Percentiles rank a stretch among this genome's conserved stretches.
Conservation (phyloP, 2,113 vertebrate genomes). For the Scortum barcoo region DNA sequence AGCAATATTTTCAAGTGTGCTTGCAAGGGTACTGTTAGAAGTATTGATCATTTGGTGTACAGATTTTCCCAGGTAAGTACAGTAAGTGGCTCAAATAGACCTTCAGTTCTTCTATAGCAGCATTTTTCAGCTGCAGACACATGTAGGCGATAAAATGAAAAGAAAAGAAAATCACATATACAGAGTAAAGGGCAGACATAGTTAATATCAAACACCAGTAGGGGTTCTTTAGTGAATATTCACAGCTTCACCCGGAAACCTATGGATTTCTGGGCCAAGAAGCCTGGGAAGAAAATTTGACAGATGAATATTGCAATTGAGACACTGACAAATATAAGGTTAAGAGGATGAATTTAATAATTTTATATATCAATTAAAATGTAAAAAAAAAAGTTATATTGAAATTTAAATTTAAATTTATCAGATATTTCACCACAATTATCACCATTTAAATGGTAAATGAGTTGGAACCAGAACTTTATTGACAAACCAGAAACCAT, state of each 20-base stretch:
- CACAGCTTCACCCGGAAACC: not conserved
- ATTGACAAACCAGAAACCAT: not conserved
- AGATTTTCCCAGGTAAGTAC: conserved; percentile 2
- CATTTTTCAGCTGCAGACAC: not conserved
- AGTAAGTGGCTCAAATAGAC: not conserved
- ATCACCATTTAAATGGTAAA: not conserved
- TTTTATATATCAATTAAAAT: not conserved
- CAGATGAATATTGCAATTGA: not conserved
- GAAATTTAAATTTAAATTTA: too few species aligned
- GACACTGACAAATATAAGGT: not conserved
- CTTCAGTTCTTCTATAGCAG: not conserved
- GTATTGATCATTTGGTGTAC: conserved; percentile 2
- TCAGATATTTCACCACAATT: not conserved
- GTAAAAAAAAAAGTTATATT: too few species aligned
- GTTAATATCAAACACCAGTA: not conserved
- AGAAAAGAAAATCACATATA: not conserved
- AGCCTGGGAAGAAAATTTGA: not conserved
- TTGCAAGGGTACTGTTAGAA: not conserved
- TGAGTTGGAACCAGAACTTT: not conserved
- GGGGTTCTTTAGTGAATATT: conserved; percentile 1
- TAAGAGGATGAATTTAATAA: not conserved
- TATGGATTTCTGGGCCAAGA: not conserved
- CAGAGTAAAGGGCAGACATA: not conserved
- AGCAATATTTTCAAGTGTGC: not conserved
- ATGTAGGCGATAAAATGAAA: not conserved